Evolutionary conservation across 2,888 invertebrate genomes (phyloP).

Genomic region (Tenthredo scrophulariae): DNA sequence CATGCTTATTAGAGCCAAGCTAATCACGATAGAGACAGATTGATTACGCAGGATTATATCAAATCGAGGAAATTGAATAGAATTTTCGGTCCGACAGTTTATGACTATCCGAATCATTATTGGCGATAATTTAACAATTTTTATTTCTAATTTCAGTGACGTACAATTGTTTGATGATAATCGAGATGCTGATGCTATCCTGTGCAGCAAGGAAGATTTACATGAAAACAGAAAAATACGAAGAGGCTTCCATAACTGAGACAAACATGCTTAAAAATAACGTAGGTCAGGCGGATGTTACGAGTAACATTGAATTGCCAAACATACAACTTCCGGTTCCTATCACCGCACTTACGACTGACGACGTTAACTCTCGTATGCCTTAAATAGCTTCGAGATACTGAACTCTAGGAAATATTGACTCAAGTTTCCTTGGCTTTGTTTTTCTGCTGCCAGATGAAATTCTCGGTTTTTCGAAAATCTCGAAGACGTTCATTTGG

Average conservation of each 20-base stretch:
- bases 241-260: not conserved
- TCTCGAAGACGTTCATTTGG: not conserved
- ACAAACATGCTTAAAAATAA: conserved; percentile 62
- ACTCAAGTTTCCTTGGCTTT: conserved; percentile 23
- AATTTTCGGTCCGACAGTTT: not conserved
- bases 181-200: conserved; percentile 85
- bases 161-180: conserved; percentile 83
- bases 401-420: conserved; percentile 39
- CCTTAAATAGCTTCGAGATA: conserved; percentile 40
- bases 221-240: conserved; percentile 72
- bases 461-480: not conserved
- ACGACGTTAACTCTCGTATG: conserved; percentile 26
- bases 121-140: not conserved
- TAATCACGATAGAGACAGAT: not conserved
- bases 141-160: conserved; percentile 81
- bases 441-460: not conserved
- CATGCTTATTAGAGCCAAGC: not conserved
- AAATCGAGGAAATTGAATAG: not conserved
- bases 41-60: not conserved
- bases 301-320: conserved; percentile 65
- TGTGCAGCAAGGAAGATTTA: conserved; percentile 84
- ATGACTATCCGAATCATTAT: not conserved
- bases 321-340: conserved; percentile 45
- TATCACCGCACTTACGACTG: conserved; percentile 28
- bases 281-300: conserved; percentile 60